phyloP scores from a whole-genome alignment of 2,797 vertebrate species.

The Enteromius viviparus region DNA sequence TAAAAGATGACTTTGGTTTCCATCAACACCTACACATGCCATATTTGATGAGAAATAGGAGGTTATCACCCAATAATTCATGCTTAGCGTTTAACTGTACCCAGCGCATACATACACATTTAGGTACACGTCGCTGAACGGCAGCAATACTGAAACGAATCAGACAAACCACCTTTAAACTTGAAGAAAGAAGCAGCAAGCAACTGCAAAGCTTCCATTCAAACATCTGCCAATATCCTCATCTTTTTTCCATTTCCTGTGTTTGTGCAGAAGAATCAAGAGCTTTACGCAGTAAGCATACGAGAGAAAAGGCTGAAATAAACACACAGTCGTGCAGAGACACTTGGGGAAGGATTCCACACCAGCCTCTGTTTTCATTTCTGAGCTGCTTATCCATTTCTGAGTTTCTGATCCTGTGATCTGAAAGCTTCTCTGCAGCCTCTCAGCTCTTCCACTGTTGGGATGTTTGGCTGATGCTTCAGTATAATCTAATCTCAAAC shows the following conservation, averaged over 20 bases:
- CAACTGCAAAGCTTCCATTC: slow-evolving; percentile 46
- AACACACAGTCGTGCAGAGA: slow-evolving; percentile 20
- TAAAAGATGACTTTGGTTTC: neutral
- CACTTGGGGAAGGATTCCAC: slow-evolving; percentile 19
- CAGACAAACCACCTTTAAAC: slow-evolving; percentile 45
- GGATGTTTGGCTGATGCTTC: slow-evolving; percentile 57
- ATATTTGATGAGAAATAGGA: neutral
- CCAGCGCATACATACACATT: neutral
- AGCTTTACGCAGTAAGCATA: slow-evolving; percentile 38
- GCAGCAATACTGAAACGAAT: slow-evolving; percentile 42
- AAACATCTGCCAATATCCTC: slow-evolving; percentile 32
- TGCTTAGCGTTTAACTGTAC: neutral
- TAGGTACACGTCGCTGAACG: slow-evolving; percentile 6
- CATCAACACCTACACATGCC: neutral
- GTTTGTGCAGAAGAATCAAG: slow-evolving; percentile 38
- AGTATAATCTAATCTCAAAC: slow-evolving; percentile 74
- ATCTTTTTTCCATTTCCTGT: slow-evolving; percentile 40
- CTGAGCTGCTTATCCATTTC: slow-evolving; percentile 47
- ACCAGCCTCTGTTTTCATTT: slow-evolving; percentile 39
- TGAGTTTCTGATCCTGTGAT: slow-evolving; percentile 55
- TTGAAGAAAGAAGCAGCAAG: slow-evolving; percentile 42
- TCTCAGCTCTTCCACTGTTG: slow-evolving; percentile 61
- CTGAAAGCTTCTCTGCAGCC: slow-evolving; percentile 51
- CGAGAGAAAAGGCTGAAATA: slow-evolving; percentile 26
- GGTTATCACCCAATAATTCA: neutral